Conservation (phyloP, 2,888 invertebrate genomes). For the Himalopsyche anomala region DNA sequence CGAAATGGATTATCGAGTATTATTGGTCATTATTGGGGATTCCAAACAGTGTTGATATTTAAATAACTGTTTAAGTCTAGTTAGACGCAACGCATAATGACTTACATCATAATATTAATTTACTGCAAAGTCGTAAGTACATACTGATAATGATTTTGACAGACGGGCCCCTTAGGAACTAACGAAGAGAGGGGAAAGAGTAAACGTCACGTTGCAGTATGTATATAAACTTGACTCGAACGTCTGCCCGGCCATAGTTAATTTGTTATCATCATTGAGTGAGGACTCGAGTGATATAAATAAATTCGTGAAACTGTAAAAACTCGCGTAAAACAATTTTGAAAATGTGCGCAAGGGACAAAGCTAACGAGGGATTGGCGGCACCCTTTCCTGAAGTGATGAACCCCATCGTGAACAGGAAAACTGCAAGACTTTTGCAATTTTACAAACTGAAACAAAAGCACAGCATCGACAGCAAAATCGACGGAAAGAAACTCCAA, state of each 20-base stretch:
- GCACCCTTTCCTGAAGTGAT: not conserved
- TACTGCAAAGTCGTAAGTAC: not conserved
- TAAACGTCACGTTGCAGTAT: slow-evolving; percentile 6
- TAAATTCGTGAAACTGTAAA: not conserved
- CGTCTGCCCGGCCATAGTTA: slow-evolving; percentile 9
- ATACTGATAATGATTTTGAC: not conserved
- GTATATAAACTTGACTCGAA: slow-evolving; percentile 32
- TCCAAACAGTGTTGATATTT: too few species aligned
- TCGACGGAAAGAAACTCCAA: slow-evolving; percentile 70
- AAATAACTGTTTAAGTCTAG: too few species aligned
- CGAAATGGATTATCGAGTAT: too few species aligned
- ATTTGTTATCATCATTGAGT: not conserved
- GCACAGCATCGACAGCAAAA: slow-evolving; percentile 71
- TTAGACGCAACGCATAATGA: not conserved
- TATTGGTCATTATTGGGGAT: too few species aligned
- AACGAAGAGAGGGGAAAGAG: slow-evolving; percentile 12
- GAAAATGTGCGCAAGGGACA: slow-evolving; percentile 64
- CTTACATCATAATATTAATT: not conserved
- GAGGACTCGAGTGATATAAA: slow-evolving; percentile 7
- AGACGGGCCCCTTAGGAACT: slow-evolving; percentile 21
- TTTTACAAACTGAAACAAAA: slow-evolving; percentile 72
- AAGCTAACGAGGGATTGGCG: slow-evolving; percentile 49
- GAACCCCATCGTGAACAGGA: slow-evolving; percentile 17
- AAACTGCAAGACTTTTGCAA: slow-evolving; percentile 67
- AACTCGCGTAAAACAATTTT: not conserved